Evolutionary conservation across 2,797 vertebrate species (phyloP).

Genomic region (Diceros bicornis): DNA sequence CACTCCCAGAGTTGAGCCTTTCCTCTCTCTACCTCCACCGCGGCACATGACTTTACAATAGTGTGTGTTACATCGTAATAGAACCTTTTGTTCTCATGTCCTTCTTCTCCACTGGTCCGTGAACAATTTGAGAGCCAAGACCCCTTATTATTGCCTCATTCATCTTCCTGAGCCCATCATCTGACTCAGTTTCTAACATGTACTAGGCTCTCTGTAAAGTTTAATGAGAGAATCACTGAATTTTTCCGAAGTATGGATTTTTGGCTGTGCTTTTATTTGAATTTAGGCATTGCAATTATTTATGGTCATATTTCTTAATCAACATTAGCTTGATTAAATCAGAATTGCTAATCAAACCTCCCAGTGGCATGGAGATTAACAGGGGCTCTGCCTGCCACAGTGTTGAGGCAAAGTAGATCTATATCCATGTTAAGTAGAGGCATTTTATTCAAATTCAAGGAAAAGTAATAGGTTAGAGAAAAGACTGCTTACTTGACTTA

Average conservation of each 20-base stretch:
- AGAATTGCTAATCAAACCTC: constrained; percentile 17
- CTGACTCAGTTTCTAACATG: background rate
- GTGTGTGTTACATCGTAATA: no score
- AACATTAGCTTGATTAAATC: constrained; percentile 32
- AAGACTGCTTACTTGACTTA: constrained; percentile 66
- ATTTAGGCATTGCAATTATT: background rate
- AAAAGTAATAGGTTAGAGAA: constrained; percentile 46
- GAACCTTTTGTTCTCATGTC: background rate
- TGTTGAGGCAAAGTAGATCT: background rate
- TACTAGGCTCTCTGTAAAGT: background rate
- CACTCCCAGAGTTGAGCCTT: background rate
- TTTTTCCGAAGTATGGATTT: background rate
- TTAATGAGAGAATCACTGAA: background rate
- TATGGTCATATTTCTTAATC: constrained; percentile 62
- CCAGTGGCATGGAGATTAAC: background rate
- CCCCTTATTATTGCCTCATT: background rate
- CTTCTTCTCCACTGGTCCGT: background rate
- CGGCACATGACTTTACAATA: fast-evolving
- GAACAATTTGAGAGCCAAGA: background rate
- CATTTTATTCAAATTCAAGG: constrained; percentile 40
- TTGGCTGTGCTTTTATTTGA: constrained; percentile 14
- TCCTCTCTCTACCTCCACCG: background rate
- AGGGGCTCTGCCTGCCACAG: background rate
- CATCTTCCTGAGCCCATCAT: no score
- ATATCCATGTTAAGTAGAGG: background rate